phyloP scores from a whole-genome alignment of 2,113 vertebrate genomes.

The Lepisosteus osseus region DNA sequence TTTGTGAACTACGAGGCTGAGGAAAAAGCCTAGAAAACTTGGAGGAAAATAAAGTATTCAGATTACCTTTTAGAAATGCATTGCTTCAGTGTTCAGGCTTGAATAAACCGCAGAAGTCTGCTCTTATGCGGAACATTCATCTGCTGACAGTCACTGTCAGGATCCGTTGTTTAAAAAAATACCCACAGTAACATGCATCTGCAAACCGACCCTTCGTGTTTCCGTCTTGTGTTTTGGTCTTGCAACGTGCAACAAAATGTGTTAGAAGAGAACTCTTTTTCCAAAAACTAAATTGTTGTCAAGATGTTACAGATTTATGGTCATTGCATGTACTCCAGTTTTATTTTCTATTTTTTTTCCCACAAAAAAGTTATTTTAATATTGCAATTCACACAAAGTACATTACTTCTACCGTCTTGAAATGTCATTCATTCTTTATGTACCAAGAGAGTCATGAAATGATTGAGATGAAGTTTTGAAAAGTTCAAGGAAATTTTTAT shows the following conservation, averaged over 20 bases:
- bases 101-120: conserved; percentile 36
- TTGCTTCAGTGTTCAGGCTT: not conserved
- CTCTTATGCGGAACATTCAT: not conserved
- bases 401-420: too few species aligned
- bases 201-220: conserved; percentile 8
- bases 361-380: too few species aligned
- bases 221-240: not conserved
- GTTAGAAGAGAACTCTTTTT: too few species aligned
- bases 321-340: too few species aligned
- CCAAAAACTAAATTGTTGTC: too few species aligned
- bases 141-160: conserved; percentile 2
- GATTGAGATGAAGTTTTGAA: too few species aligned
- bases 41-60: not conserved
- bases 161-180: conserved; percentile 3
- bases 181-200: not conserved
- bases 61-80: not conserved
- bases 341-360: too few species aligned
- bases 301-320: too few species aligned
- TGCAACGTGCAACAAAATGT: not conserved
- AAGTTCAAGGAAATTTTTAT: not conserved
- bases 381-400: too few species aligned
- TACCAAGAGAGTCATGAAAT: too few species aligned
- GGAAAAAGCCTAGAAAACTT: not conserved
- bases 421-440: too few species aligned
- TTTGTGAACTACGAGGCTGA: not conserved